These are phyloP conservation scores for Cryptophagus acutangulus DNA, from an alignment of 2,888 invertebrate genomes.

Conservation along the genomic window DNA sequence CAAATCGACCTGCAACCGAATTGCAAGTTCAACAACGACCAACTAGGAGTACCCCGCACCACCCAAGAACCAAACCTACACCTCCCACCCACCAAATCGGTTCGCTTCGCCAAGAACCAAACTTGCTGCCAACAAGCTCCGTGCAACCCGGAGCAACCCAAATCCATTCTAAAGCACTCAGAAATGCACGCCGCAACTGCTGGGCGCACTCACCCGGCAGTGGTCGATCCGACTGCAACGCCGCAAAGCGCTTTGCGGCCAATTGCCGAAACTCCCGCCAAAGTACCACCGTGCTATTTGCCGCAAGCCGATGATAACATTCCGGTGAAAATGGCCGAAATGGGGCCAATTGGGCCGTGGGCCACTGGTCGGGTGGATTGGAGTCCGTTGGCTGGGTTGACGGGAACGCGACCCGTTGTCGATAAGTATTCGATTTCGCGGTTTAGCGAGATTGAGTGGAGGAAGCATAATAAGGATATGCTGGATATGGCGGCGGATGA, in stretches of 20 bases:
- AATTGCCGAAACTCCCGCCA: conserved; percentile 10
- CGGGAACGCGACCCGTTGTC: conserved; percentile 69
- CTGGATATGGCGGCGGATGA: conserved; percentile 38
- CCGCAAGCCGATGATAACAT: conserved; percentile 52
- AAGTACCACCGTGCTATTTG: conserved; percentile 47
- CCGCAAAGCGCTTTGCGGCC: conserved; percentile 21
- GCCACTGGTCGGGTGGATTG: conserved; percentile 70
- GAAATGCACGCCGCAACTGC: conserved; percentile 22
- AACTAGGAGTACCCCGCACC: no score
- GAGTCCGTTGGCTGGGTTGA: conserved; percentile 64
- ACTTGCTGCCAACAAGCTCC: no score
- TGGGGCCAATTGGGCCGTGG: conserved; percentile 60
- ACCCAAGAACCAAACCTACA: no score
- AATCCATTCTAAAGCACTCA: no score
- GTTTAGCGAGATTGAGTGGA: conserved; percentile 71
- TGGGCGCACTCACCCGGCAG: conserved; percentile 17
- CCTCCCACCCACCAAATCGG: no score
- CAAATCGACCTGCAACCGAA: no score
- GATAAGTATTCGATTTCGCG: conserved; percentile 71
- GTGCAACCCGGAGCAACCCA: no score
- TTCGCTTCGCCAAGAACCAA: no score
- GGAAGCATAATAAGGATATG: conserved; percentile 44
- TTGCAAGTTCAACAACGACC: no score
- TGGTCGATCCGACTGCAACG: conserved; percentile 11
- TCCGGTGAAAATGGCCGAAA: conserved; percentile 37